These are phyloP conservation scores for Psylliodes chrysocephalus DNA, from an alignment of 2,888 invertebrate species.

Conservation along the genomic window DNA sequence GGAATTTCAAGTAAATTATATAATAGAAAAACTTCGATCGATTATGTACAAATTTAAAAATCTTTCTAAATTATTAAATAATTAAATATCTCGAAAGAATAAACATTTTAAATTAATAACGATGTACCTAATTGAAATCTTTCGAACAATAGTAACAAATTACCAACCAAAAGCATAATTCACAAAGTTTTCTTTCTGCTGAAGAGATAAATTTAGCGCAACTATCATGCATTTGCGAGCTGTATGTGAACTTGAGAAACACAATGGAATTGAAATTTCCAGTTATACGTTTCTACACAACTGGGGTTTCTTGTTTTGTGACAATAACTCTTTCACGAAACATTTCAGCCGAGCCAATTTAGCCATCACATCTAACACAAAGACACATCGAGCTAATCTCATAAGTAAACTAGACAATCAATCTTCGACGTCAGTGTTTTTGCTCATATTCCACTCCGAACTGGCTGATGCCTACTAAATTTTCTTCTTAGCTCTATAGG, in stretches of 20 bases:
- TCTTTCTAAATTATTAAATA: too few relatives aligned
- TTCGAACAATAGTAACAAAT: constrained; percentile 3
- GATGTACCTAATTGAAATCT: too few relatives aligned
- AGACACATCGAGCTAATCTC: constrained; percentile 46
- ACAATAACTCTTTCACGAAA: constrained; percentile 50
- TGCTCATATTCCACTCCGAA: constrained; percentile 50
- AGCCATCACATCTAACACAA: constrained; percentile 44
- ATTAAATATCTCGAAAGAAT: too few relatives aligned
- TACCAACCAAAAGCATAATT: constrained; percentile 3
- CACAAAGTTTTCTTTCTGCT: constrained; percentile 16
- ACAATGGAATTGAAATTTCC: constrained; percentile 32
- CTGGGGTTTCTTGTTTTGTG: constrained; percentile 28
- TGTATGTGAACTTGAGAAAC: constrained; percentile 23
- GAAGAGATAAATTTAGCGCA: constrained; percentile 19
- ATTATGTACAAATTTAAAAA: too few relatives aligned
- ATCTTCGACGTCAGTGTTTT: constrained; percentile 57
- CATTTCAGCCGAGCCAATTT: constrained; percentile 51
- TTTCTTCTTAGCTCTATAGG: constrained; percentile 44
- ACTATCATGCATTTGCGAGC: constrained; percentile 21
- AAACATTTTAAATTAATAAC: too few relatives aligned
- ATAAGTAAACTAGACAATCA: constrained; percentile 51
- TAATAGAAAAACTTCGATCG: too few relatives aligned
- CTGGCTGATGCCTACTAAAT: constrained; percentile 49
- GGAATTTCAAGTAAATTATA: too few relatives aligned
- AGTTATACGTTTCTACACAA: constrained; percentile 22